A percentile compares a stretch with the other conserved stretches of the same genome.
Conservation (phyloP, 2,797 vertebrate genomes). For the Sylvilagus floridanus region DNA sequence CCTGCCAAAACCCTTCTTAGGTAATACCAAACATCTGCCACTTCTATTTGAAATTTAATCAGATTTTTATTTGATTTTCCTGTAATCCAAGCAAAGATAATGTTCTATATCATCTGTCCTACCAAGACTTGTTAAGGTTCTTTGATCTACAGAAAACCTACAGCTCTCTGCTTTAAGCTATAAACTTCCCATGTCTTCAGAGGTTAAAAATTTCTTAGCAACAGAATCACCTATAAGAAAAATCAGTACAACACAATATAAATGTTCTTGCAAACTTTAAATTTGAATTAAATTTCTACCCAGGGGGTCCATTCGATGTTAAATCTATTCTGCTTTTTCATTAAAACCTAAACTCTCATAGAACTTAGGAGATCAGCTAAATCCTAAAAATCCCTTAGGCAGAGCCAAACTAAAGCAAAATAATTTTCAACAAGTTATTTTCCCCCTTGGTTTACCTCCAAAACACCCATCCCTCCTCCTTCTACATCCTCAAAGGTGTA, state of each 20-base stretch:
- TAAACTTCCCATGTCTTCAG: neutral
- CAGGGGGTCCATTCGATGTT: neutral
- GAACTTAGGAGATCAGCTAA: constrained; percentile 60
- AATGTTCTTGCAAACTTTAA: constrained; percentile 29
- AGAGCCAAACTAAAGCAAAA: constrained; percentile 68
- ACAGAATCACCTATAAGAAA: constrained; percentile 17
- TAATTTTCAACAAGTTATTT: constrained; percentile 35
- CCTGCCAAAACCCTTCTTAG: neutral
- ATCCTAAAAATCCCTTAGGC: constrained; percentile 47
- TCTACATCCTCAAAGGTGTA: constrained; percentile 60
- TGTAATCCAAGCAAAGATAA: constrained; percentile 14
- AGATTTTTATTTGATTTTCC: constrained; percentile 21
- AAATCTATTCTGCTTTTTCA: constrained; percentile 54
- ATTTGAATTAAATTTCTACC: constrained; percentile 55
- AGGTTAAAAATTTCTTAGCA: neutral
- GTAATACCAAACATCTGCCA: neutral
- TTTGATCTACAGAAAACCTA: constrained; percentile 7
- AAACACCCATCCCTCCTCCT: constrained; percentile 41
- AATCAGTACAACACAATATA: constrained; percentile 34
- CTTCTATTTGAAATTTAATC: constrained; percentile 24
- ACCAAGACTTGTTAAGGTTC: neutral
- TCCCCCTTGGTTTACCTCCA: neutral
- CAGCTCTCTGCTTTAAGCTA: neutral
- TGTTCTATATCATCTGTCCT: neutral
- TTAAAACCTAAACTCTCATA: constrained; percentile 65